These are phyloP conservation scores for Piscicola geometra DNA, from an alignment of 2,888 invertebrate genomes.

Conservation along the genomic window DNA sequence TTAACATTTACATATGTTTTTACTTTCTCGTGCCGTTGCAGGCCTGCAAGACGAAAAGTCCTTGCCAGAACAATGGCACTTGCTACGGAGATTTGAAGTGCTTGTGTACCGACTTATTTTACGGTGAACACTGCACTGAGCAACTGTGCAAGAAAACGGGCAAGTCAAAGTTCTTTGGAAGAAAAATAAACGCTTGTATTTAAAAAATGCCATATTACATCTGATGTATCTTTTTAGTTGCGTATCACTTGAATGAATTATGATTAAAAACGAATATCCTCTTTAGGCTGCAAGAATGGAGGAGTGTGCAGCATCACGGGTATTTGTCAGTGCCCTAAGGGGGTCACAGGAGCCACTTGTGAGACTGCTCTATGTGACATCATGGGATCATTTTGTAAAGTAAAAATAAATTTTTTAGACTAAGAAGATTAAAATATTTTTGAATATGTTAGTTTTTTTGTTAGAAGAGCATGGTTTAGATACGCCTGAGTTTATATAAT, in stretches of 20 bases:
- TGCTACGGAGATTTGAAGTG: conserved; percentile 36
- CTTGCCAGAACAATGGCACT: conserved; percentile 36
- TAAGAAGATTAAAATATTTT: too few relatives aligned
- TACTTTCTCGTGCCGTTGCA: neutral
- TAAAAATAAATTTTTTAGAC: too few relatives aligned
- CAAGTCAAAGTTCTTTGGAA: too few relatives aligned
- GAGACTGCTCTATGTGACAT: conserved; percentile 6
- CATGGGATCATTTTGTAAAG: conserved; percentile 7
- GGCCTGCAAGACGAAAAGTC: conserved; percentile 31
- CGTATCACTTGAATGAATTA: too few relatives aligned
- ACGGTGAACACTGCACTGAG: conserved; percentile 28
- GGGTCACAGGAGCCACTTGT: conserved; percentile 13
- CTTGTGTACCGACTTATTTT: conserved; percentile 28
- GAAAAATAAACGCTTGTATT: too few relatives aligned
- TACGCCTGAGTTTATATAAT: too few relatives aligned
- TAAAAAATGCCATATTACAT: too few relatives aligned
- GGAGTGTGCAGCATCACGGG: conserved; percentile 29
- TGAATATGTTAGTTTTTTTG: too few relatives aligned
- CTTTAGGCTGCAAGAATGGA: conserved; percentile 33
- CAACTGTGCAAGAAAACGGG: conserved; percentile 33
- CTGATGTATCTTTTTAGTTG: too few relatives aligned
- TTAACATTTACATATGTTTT: too few relatives aligned
- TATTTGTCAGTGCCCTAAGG: neutral
- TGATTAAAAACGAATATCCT: too few relatives aligned
- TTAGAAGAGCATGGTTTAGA: too few relatives aligned